Evolutionary conservation across 2,888 invertebrate species (phyloP), one percentile per base, ranked within the genome.

Genomic region (Ophioninae sp.): DNA sequence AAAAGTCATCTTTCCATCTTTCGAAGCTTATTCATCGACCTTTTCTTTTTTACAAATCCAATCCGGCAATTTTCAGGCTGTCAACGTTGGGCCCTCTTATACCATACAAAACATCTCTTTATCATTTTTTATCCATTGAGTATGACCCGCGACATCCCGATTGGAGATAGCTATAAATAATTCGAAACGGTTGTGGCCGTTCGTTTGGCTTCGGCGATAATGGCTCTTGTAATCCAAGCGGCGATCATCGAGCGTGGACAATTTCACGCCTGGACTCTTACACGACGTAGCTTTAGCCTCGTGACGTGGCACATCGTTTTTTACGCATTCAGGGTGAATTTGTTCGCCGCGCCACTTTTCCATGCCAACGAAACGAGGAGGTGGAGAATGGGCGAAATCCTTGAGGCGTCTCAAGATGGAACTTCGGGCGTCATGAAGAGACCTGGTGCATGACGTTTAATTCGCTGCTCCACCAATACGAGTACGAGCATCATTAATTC

Each of bases 241-340:
- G 84, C 87, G 86, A 87, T 85, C 82, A 85, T 82, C 77, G 81
- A 86, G 86, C 86, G 85, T 86, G 87, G 85, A 86, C 87, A 87
- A 87, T 88, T 87, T 86, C 88, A 87, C 86, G 87, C 30, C 83
- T 87, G 85, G 77, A 73, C 80, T 82, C 61, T 79, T 76, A 44
- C 68, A 68, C 73, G 80, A 80, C 72, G 83, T 84, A 84, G 44
- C 0, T 44, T 83, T 80, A 64, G 81, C 79, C 30, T 30, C 86
- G 84, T 85, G 87, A 86, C 87, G 85, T 81, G 77, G 85, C 84
- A 85, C 87, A 80, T 85, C 86, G 86, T 88, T 88, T 85, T 85
- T 86, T 87, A 84, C 84, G 83, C 81, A 85, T 86, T 80, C 84
- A 78, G 83, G 72, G 78, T 81, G 77, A 68, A 81, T 85, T 80